phyloP scores from a whole-genome alignment of 1,140 invertebrate species.

The Plectrocnemia conspersa region DNA sequence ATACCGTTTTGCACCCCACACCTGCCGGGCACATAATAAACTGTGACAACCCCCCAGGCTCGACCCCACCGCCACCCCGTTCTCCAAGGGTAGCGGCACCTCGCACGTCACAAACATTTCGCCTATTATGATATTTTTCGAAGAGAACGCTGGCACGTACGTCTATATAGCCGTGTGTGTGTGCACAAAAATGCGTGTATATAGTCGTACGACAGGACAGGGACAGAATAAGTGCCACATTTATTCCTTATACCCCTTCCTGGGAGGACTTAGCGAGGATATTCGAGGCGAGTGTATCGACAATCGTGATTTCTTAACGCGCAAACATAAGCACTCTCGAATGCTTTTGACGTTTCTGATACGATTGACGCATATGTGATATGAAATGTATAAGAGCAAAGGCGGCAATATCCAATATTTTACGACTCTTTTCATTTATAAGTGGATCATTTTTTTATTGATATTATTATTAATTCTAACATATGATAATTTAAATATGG shows the following conservation, averaged over 20 bases:
- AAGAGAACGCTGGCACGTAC: conserved; percentile 13
- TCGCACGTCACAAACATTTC: conserved; percentile 35
- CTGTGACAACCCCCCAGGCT: conserved; percentile 27
- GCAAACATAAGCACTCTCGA: too few relatives aligned
- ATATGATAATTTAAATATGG: too few relatives aligned
- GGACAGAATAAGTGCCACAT: conserved; percentile 30
- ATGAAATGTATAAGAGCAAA: too few relatives aligned
- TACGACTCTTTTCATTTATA: too few relatives aligned
- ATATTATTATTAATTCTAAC: too few relatives aligned
- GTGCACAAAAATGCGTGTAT: background rate
- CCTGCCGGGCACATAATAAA: conserved; percentile 29
- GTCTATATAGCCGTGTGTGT: conserved; percentile 2
- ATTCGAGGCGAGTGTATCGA: too few relatives aligned
- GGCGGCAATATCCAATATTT: too few relatives aligned
- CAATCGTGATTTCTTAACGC: too few relatives aligned
- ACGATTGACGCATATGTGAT: too few relatives aligned
- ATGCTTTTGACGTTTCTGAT: too few relatives aligned
- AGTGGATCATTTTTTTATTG: too few relatives aligned
- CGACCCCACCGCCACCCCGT: background rate
- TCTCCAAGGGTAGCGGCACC: background rate
- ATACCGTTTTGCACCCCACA: background rate
- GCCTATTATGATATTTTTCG: conserved; percentile 35
- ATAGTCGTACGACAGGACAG: conserved; percentile 20
- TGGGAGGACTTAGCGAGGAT: conserved; percentile 8
- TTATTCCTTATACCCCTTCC: conserved; percentile 27